These are phyloP conservation scores for Onychostruthus taczanowskii DNA, from an alignment of 2,113 vertebrate genomes.

Conservation along the genomic window DNA sequence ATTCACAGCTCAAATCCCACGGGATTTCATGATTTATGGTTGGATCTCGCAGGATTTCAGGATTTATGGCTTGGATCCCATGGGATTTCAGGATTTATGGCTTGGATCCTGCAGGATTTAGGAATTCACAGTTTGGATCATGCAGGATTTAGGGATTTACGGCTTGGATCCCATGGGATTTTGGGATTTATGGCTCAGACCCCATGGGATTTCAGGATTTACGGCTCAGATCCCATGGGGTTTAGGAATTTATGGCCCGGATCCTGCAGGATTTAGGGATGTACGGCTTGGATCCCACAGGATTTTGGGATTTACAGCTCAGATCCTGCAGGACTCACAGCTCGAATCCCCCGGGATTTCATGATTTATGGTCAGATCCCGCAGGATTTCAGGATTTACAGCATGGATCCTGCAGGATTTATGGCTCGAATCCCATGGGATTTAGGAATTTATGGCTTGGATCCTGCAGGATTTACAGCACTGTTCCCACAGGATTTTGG, in stretches of 20 bases:
- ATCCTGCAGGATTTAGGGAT: background rate
- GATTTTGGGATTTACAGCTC: background rate
- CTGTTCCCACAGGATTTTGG: fast-evolving
- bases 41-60: fast-evolving
- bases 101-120: background rate
- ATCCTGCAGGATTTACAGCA: too few species aligned
- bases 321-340: too few species aligned
- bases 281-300: too few species aligned
- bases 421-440: background rate
- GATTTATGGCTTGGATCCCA: fast-evolving
- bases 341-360: too few species aligned
- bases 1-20: fast-evolving
- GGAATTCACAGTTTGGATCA: fast-evolving
- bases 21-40: background rate
- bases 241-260: background rate
- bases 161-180: too few species aligned
- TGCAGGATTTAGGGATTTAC: background rate
- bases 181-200: background rate
- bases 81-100: background rate
- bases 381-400: background rate
- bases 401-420: background rate
- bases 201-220: too few species aligned
- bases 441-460: background rate
- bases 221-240: fast-evolving
- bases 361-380: background rate